Percentiles rank a stretch among this genome's conserved stretches.
These are phyloP conservation scores for Taurulus bubalis DNA, from an alignment of 2,113 vertebrate species.

Conservation along the genomic window DNA sequence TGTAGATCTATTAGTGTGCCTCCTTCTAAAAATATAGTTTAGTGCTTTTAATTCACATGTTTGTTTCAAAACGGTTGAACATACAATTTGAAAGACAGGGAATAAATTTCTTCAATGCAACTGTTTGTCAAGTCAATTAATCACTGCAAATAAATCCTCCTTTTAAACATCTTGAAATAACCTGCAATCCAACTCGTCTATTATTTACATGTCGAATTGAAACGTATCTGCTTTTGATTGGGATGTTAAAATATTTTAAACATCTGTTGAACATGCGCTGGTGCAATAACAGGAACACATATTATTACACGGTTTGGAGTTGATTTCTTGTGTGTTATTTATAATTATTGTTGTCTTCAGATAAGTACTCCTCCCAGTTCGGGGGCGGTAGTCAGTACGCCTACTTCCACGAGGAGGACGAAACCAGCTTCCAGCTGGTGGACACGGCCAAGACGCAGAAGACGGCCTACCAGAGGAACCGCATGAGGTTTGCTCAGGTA, in stretches of 20 bases:
- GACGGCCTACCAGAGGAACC: conserved; percentile 97
- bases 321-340: not conserved
- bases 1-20: no score
- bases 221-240: not conserved
- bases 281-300: not conserved
- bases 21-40: not conserved
- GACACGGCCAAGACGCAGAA: conserved; percentile 97
- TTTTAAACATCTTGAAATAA: not conserved
- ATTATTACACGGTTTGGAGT: not conserved
- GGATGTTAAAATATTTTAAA: not conserved
- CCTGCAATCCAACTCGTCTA: no score
- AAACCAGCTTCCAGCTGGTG: conserved; percentile 97
- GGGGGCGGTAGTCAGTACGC: conserved; percentile 97
- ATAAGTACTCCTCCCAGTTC: conserved; percentile 98
- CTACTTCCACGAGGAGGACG: conserved; percentile 98
- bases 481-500: conserved; percentile 98
- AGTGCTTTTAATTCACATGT: not conserved
- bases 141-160: no score
- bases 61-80: not conserved
- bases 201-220: no score
- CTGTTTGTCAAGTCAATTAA: not conserved
- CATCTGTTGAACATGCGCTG: no score
- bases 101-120: not conserved
- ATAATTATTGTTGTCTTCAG: conserved; percentile 68
- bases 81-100: not conserved